Conservation (phyloP, 1,140 invertebrate species). For the Lamellibrachia luymesi region DNA sequence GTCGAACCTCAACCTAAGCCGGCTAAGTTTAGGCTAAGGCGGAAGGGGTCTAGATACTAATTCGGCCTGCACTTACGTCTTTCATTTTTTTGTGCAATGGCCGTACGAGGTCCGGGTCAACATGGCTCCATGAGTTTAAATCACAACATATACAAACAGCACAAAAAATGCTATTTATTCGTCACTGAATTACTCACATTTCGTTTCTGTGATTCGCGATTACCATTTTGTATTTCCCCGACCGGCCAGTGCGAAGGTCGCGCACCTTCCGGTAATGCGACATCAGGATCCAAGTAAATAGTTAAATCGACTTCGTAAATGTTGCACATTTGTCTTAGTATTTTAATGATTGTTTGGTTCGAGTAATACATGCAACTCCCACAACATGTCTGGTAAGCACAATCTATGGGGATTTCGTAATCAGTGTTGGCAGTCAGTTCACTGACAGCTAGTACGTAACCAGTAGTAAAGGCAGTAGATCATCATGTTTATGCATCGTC, state of each 20-base stretch:
- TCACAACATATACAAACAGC: too few species aligned
- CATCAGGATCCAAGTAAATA: not conserved
- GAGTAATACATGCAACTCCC: not conserved
- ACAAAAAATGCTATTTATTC: not conserved
- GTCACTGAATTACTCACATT: not conserved
- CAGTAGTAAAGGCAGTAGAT: too few species aligned
- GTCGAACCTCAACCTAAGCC: too few species aligned
- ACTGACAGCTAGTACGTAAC: not conserved
- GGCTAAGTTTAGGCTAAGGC: too few species aligned
- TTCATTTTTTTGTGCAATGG: too few species aligned
- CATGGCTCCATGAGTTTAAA: too few species aligned
- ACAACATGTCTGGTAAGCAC: not conserved
- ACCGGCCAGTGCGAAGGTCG: not conserved
- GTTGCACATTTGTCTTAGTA: not conserved
- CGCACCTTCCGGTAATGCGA: not conserved
- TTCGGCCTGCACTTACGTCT: too few species aligned
- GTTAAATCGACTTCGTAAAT: not conserved
- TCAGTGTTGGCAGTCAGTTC: not conserved
- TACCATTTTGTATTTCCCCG: not conserved
- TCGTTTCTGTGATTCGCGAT: not conserved
- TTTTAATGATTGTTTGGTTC: not conserved
- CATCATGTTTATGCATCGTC: too few species aligned
- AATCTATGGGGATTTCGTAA: not conserved
- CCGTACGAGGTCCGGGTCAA: too few species aligned
- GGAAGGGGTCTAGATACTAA: too few species aligned